Base-by-base conservation (phyloP, 2,888 invertebrate genomes). In the Eutolmus rufibarbis region DNA sequence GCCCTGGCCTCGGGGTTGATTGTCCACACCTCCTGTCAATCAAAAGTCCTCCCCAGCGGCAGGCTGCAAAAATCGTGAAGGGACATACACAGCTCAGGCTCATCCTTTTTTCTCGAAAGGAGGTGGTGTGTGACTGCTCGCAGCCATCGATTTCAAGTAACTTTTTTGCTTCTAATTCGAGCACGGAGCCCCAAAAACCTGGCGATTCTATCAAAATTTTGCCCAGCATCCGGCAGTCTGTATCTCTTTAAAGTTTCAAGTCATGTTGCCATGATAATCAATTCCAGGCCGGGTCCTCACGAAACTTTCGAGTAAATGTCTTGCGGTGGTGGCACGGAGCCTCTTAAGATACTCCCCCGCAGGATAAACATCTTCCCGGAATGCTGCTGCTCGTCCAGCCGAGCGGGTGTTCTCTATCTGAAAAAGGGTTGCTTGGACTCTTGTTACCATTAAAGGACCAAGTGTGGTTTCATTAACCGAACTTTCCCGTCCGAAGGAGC, bases 1-100 rank as follows among this genome's bases (percentile, higher is more conserved):
- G 86, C 87, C 57, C 86, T 86, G 74, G 81, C 74, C 87, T 86
- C 78, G 57, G 46, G 76, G 46, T 88, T 87, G 81, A 87, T 88
- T 88, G 88, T 88, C 88, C 88, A 88, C 89, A 89, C 89, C 89
- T 88, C 89, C 89, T 89, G 89, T 89, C 89, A 89, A 89, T 89
- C 89, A 89, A 89, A 88, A 81, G 40, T 86, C 86, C 56, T 87
- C 79, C 88, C 81, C 77, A 86, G 43, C 74, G 79, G 56, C 43
- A 74, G 74, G 57, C 74, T 31, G 74, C 77, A 76, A 86, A 86
- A 86, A 74, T 5, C n/a, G 12, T 74, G 31, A 57, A 77, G 34
- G 76, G n/a, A 66, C 43, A 74, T 74, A 19, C 28, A 16, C 8
- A 9, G 40, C 9, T 40, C n/a, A 46, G 19, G 46, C 31, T 51